A percentile compares a stretch with the other conserved stretches of the same genome.
Evolutionary conservation across 53 echinoderm and acorn worm genomes (phyloP).

Genomic region (Crossaster papposus): DNA sequence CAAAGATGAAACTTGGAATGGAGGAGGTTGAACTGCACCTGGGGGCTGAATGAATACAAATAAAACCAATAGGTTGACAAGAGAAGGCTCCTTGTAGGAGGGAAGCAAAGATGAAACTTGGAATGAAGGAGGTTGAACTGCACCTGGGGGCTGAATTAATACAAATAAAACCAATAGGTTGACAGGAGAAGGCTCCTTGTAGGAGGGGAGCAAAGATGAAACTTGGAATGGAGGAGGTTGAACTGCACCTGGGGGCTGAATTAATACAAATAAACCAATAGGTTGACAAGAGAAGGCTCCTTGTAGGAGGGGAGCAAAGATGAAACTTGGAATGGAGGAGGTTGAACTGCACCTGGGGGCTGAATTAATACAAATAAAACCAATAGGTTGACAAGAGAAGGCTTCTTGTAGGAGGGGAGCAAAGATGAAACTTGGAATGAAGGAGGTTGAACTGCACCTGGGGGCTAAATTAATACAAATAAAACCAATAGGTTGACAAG

Average conservation of each 20-base stretch:
- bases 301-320: conserved; percentile 88
- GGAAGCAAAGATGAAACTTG: background rate
- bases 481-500: conserved; percentile 95
- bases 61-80: too few species aligned
- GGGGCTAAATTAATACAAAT: too few species aligned
- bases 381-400: too few species aligned
- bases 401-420: too few species aligned
- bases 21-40: conserved; percentile 95
- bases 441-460: too few species aligned
- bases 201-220: conserved; percentile 92
- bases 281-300: conserved; percentile 94
- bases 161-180: too few species aligned
- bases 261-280: too few species aligned
- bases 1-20: conserved; percentile 99
- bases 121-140: too few species aligned
- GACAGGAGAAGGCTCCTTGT: conserved; percentile 95
- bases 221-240: conserved; percentile 99
- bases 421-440: too few species aligned
- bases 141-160: too few species aligned
- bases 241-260: conserved; percentile 97
- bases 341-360: conserved; percentile 96
- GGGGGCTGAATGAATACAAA: conserved; percentile 65
- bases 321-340: conserved; percentile 99
- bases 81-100: too few species aligned
- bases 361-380: conserved; percentile 3